Evolutionary conservation across 2,888 invertebrate species (phyloP).

Genomic region (Acronicta leporina): DNA sequence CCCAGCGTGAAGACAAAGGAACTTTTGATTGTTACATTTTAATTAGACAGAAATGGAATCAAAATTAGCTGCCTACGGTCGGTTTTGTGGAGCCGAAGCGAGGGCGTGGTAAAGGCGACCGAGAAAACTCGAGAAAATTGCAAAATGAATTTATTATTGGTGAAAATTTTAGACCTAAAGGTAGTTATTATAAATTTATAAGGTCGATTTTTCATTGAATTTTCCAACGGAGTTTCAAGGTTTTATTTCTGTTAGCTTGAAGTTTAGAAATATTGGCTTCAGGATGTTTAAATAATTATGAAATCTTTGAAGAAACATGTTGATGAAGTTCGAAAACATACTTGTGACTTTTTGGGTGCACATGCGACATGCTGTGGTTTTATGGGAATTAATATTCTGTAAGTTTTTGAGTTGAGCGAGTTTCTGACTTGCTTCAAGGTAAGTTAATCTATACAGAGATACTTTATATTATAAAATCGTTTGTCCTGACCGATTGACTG

Average conservation of each 20-base stretch:
- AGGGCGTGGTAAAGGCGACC: conserved; percentile 23
- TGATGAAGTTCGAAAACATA: neutral
- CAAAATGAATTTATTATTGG: conserved; percentile 36
- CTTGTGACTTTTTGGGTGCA: neutral
- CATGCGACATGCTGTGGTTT: too few relatives aligned
- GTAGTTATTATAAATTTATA: conserved; percentile 6
- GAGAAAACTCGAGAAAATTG: conserved; percentile 17
- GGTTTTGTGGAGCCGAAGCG: conserved; percentile 54
- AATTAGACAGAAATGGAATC: conserved; percentile 70
- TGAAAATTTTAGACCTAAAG: conserved; percentile 8
- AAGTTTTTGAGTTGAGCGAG: too few relatives aligned
- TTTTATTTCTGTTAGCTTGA: neutral
- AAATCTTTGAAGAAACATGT: neutral
- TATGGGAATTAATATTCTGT: too few relatives aligned
- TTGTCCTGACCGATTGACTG: too few relatives aligned
- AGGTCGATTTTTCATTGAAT: neutral
- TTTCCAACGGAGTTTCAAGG: neutral
- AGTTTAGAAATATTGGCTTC: neutral
- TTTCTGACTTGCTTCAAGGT: too few relatives aligned
- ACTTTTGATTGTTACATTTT: conserved; percentile 66
- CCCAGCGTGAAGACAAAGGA: conserved; percentile 39
- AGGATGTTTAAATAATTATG: neutral
- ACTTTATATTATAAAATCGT: too few relatives aligned
- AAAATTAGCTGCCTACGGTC: conserved; percentile 60
- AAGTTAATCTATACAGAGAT: too few relatives aligned